phyloP scores from a whole-genome alignment of 2,797 vertebrate genomes.

The Scarus forsteni region DNA sequence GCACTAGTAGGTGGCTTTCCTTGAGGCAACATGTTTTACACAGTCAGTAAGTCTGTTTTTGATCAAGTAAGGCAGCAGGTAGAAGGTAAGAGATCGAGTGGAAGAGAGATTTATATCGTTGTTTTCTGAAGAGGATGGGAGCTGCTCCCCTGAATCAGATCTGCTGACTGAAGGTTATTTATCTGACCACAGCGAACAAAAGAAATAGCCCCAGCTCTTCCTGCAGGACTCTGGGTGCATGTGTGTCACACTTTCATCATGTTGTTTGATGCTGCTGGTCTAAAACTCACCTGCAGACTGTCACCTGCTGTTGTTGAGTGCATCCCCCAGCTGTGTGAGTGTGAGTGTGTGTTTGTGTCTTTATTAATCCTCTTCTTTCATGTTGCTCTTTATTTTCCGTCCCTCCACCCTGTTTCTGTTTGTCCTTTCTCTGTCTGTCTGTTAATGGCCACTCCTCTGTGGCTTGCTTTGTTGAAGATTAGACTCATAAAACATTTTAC shows the following conservation, averaged over 20 bases:
- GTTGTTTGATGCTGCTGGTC: slow-evolving; percentile 56
- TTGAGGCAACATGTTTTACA: slow-evolving; percentile 14
- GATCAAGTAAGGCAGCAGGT: slow-evolving; percentile 18
- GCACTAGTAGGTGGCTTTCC: slow-evolving; percentile 8
- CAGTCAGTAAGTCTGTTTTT: slow-evolving; percentile 15
- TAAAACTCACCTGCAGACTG: slow-evolving; percentile 57
- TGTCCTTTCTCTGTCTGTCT: background rate
- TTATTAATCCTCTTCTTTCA: slow-evolving; percentile 6
- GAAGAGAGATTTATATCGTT: slow-evolving; percentile 34
- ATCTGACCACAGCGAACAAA: slow-evolving; percentile 40
- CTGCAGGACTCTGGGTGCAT: slow-evolving; percentile 29
- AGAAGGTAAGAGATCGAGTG: background rate
- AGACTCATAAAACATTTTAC: slow-evolving; percentile 12
- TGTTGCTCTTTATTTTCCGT: slow-evolving; percentile 8
- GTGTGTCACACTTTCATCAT: slow-evolving; percentile 47
- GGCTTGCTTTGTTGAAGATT: slow-evolving; percentile 24
- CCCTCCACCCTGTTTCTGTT: slow-evolving; percentile 6
- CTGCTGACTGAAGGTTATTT: slow-evolving; percentile 51
- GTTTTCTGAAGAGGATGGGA: slow-evolving; percentile 51
- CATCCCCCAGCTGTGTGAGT: slow-evolving; percentile 22
- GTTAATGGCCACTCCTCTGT: background rate
- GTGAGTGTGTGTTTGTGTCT: slow-evolving; percentile 19
- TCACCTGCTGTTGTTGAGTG: slow-evolving; percentile 66
- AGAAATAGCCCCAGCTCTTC: slow-evolving; percentile 27
- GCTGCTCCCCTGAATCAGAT: slow-evolving; percentile 12